Evolutionary conservation across 2,797 vertebrate genomes (phyloP), one percentile per base, ranked within the genome.

Genomic region (Catamblyrhynchus diadema): DNA sequence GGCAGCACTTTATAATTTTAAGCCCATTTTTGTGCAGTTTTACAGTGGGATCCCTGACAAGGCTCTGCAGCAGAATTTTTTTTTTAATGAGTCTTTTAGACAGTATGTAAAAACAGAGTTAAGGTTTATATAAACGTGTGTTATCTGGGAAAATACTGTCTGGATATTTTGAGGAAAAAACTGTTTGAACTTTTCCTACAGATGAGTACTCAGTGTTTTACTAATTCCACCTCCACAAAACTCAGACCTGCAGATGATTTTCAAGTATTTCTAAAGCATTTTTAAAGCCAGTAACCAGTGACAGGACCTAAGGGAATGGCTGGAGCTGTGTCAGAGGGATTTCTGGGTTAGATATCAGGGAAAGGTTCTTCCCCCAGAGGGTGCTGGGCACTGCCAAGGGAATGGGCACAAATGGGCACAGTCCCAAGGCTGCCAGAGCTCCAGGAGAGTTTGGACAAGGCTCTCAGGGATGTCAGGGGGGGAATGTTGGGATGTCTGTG

Each of bases 401-500:
- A 75, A 67, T 37, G n/a, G 56, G 1, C 48, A 81, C 1, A 0
- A 70, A 67, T n/a, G 32, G 48, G 0, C 48, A 81, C 1, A 0
- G 23, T 3, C 16, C 41, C 1, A 0, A 28, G 9, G 6, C 13
- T 59, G 54, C 3, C n/a, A 39, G 42, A 75, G 28, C 28, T 17
- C 56, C 13, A 30, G 78, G 12, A 75, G 9, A 0, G 0, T 32
- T 65, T 53, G 22, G 25, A 59, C 10, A 53, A 0, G 0, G 0
- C 44, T 57, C 6, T 4, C 24, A 77, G 37, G 37, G 35, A 65
- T 54, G 47, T 8, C 44, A 39, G 39, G 22, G 2, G 20, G 30
- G 19, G 19, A 41, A 5, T 72, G n/a, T 2, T 65, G 72, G 33
- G 11, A 22, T 28, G 10, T 35, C 22, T 50, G 12, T 32, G 39